A percentile compares a stretch with the other conserved stretches of the same genome.
Conservation (phyloP, 1,140 invertebrate genomes). For the Halyomorpha halys region DNA sequence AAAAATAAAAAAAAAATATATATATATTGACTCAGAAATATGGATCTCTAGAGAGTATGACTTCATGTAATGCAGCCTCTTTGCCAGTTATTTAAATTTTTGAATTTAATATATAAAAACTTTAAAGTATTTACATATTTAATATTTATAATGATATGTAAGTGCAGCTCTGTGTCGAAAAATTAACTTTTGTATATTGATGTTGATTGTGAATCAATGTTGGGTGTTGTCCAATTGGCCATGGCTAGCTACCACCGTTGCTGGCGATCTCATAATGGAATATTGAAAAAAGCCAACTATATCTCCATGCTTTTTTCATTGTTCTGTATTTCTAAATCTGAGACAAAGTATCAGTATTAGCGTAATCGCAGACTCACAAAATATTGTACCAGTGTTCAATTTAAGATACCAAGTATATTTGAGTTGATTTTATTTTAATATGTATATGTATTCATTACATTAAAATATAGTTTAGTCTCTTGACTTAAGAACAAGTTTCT, state of each 20-base stretch:
- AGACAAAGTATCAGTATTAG: conserved; percentile 13
- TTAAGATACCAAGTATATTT: conserved; percentile 14
- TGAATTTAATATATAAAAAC: neutral
- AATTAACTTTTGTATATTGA: conserved; percentile 3
- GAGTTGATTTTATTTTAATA: conserved; percentile 1
- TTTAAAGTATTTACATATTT: conserved; percentile 5
- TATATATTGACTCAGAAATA: conserved; percentile 9
- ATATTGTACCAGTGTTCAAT: conserved; percentile 13
- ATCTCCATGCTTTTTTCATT: neutral
- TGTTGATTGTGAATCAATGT: conserved; percentile 5
- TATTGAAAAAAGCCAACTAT: neutral
- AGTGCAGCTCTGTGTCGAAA: neutral
- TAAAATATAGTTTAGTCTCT: conserved; percentile 7
- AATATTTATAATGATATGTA: neutral
- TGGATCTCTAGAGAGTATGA: conserved; percentile 17
- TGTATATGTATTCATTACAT: conserved; percentile 1
- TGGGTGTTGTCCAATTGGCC: neutral
- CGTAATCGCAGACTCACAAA: conserved; percentile 16
- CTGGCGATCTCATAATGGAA: conserved; percentile 14
- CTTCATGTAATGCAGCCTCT: neutral
- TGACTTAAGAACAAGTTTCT: conserved; percentile 13
- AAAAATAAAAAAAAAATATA: conserved; percentile 11
- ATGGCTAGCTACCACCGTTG: conserved; percentile 14
- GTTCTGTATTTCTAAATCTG: neutral
- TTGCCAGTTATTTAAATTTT: conserved; percentile 1